Evolutionary conservation across 2,797 vertebrate species (phyloP), one percentile per base, ranked within the genome.

Genomic region (Eulemur mongoz): DNA sequence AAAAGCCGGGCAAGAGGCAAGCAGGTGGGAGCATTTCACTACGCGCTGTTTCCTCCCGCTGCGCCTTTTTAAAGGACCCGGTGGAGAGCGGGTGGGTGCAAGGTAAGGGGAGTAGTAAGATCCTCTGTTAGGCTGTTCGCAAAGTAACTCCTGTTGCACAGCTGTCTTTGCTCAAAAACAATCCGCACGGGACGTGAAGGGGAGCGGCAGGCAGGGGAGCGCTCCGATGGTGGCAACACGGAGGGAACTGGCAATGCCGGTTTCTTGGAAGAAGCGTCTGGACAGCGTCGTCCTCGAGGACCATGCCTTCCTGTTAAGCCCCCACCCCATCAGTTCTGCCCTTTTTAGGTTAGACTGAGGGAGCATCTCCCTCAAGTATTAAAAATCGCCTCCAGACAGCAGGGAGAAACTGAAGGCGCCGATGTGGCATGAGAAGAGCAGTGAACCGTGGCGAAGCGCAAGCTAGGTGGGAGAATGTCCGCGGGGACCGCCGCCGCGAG

Each of bases 401-500:
- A 67, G 35, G n/a, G 18, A 15, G 45, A 83, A 78, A 30, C 0
- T 0, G 76, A 80, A 75, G 54, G 50, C 6, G 7, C 27, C 9
- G 2, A 2, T 7, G n/a, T 27, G 72, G 10, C 80, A 0, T 0
- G 65, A 81, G 43, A 81, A 38, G 7, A 11, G 10, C 5, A 35
- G 43, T 4, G n/a, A 57, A 52, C 0, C 0, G 30, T 3, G 38
- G 4, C 10, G 3, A 69, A 12, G 30, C 32, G 23, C 23, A 4
- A 1, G 1, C 5, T 0, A 0, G 7, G 4, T 13, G 18, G 18
- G 5, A 30, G 6, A 3, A 76, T 2, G 2, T 22, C 1, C 0
- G 0, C 1, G 0, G 9, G 7, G 2, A 7, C 35, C 0, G 1
- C 14, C 1, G 13, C 65, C 12, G 1, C 40, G 6, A 40, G 40